A percentile compares a stretch with the other conserved stretches of the same genome.
These are phyloP conservation scores for Telmatochromis sp. DNA, from an alignment of 2,113 vertebrate genomes.

Conservation along the genomic window DNA sequence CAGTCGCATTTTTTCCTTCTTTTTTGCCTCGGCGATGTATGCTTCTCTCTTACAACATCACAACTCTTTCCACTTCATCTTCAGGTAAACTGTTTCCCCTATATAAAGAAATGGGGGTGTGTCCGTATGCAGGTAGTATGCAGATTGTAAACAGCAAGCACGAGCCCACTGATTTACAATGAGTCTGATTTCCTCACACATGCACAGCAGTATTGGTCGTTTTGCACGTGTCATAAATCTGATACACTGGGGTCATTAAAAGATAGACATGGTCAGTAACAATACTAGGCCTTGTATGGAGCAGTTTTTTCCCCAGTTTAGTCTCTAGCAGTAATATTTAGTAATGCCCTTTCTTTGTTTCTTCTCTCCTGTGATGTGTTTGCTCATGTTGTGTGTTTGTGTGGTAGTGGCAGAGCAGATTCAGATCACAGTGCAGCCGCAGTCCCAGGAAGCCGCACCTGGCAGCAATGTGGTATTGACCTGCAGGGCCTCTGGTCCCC, in stretches of 20 bases:
- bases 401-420: constrained; percentile 59
- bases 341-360: neutral
- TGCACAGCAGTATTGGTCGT: rapidly evolving
- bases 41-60: neutral
- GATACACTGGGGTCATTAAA: neutral
- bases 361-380: neutral
- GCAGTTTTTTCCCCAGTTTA: neutral
- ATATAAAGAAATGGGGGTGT: neutral
- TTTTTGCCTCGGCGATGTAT: neutral
- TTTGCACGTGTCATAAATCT: neutral
- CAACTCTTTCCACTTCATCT: neutral
- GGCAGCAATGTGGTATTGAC: constrained; percentile 62
- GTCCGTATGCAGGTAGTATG: neutral
- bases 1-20: neutral
- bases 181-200: rapidly evolving
- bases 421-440: constrained; percentile 69
- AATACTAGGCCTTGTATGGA: neutral
- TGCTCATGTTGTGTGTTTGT: neutral
- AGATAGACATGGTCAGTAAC: neutral
- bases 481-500: constrained; percentile 65
- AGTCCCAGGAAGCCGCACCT: constrained; percentile 48
- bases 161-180: neutral
- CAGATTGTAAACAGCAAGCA: neutral
- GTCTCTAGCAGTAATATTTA: neutral
- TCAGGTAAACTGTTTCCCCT: neutral